A percentile compares a stretch with the other conserved stretches of the same genome.
Evolutionary conservation across 2,113 vertebrate genomes (phyloP).

Genomic region (Nibea coibor): DNA sequence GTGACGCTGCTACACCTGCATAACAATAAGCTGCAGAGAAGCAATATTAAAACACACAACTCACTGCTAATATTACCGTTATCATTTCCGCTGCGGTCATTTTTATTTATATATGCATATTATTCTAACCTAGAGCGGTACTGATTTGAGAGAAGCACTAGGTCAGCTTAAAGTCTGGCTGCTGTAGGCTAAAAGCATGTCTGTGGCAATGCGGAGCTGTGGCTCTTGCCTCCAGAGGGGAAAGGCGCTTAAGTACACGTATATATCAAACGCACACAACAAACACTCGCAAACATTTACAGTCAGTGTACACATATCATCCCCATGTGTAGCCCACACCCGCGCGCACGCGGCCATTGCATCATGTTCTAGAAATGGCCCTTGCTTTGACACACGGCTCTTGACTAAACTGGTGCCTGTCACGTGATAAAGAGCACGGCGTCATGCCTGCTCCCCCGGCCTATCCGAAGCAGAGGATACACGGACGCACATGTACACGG

Average conservation of each 20-base stretch:
- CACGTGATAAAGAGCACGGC: conserved; percentile 48
- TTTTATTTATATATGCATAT: background rate
- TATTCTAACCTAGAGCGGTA: background rate
- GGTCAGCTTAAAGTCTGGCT: background rate
- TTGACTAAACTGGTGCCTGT: conserved; percentile 58
- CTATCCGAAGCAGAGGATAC: conserved; percentile 32
- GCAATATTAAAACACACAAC: background rate
- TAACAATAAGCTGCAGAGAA: background rate
- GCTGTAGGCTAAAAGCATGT: background rate
- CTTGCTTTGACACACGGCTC: conserved; percentile 53
- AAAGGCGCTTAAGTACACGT: conserved; percentile 8
- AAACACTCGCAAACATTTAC: conserved; percentile 30
- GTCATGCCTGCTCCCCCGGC: conserved; percentile 45
- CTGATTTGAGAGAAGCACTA: background rate
- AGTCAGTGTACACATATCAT: conserved; percentile 14
- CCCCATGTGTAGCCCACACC: conserved; percentile 8
- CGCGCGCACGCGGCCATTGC: conserved; percentile 50
- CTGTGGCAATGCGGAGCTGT: background rate
- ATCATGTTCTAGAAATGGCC: conserved; percentile 76
- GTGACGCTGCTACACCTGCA: background rate
- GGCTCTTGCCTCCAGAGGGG: conserved; percentile 17
- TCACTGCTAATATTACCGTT: background rate
- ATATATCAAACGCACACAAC: conserved; percentile 18
- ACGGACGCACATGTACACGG: conserved; percentile 32
- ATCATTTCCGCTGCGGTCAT: too few relatives aligned